Conservation (phyloP, 2,113 vertebrate genomes). For the Polypterus bichir region DNA sequence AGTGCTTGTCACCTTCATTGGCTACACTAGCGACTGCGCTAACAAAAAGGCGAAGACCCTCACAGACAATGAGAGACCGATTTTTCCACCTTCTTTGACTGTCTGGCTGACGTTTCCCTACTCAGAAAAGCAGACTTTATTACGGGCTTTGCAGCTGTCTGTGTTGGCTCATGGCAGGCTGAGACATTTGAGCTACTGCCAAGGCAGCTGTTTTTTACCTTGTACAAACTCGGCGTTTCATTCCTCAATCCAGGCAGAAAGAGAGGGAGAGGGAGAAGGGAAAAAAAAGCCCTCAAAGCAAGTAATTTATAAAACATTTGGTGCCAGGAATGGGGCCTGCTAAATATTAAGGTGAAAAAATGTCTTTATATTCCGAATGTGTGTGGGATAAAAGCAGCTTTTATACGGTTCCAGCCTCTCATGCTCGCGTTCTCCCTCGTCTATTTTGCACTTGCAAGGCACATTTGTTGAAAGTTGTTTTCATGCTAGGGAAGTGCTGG, state of each 20-base stretch:
- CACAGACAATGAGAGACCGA: neutral
- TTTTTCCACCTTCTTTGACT: neutral
- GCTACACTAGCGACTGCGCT: too few relatives aligned
- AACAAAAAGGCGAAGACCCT: neutral
- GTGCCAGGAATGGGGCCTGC: conserved; percentile 9
- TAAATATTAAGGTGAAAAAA: conserved; percentile 11
- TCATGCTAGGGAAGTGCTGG: too few relatives aligned
- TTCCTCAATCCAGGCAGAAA: conserved; percentile 7
- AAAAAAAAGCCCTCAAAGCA: neutral
- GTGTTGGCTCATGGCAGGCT: conserved; percentile 1
- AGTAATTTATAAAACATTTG: conserved; percentile 7
- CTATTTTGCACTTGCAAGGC: too few relatives aligned
- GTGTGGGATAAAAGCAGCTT: neutral
- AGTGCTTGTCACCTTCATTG: too few relatives aligned
- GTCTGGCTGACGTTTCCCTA: neutral
- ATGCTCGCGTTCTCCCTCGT: too few relatives aligned
- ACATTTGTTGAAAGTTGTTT: too few relatives aligned
- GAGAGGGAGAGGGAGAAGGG: conserved; percentile 1
- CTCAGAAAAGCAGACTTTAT: neutral
- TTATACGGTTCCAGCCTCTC: neutral
- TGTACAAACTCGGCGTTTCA: conserved; percentile 13
- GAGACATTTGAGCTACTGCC: conserved; percentile 9
- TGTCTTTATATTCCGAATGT: conserved; percentile 4
- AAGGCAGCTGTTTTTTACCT: conserved; percentile 16
- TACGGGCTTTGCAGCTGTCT: conserved; percentile 8